Evolutionary conservation across 2,888 invertebrate species (phyloP), one percentile per base, ranked within the genome.

Genomic region (Apantesis nais): DNA sequence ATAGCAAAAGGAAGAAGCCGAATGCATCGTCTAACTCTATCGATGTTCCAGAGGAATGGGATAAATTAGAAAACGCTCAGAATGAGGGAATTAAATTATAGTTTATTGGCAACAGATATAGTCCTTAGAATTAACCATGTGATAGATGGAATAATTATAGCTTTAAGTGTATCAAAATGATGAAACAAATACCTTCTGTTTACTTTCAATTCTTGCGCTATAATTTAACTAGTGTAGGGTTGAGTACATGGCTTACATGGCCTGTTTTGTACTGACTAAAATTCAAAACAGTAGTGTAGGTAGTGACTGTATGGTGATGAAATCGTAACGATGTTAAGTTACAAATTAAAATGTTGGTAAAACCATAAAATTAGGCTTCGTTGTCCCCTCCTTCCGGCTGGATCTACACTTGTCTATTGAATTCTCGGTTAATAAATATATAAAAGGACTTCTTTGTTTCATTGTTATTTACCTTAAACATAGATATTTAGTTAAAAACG

Each of bases 1-100:
- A 63, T 22, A 80, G 62, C 52, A 86, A 84, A 73, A 82, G 68
- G 62, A 85, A 83, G 72, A 86, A 83, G 58, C 22, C 65, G 39
- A 39, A 66, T 29, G 58, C 22, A 19, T 66, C 66, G 5, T 66
- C 66, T 19, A 29, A 66, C 1, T 29, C 31, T 67, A 44, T 67
- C 9, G 67, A 67, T 34, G 58, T 58, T 14, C 39, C 55, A 12
- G 66, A 66, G 22, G 55, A 66, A 58, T 66, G 55, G 55, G 41
- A 58, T 58, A 66, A 66, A 58, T 66, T 66, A 60, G 66, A 65
- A 37, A 65, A 48, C n/a, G 22, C 22, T 34, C 22, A 34, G 25
- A 34, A 7, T n/a, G 34, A 65, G 19, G 34, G 7, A 48, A n/a
- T n/a, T 12, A n/a, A 31, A 29, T 31, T 41, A 11, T 19, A 31